Evolutionary conservation across 2,113 vertebrate species (phyloP).

Genomic region (Azemiops feae): DNA sequence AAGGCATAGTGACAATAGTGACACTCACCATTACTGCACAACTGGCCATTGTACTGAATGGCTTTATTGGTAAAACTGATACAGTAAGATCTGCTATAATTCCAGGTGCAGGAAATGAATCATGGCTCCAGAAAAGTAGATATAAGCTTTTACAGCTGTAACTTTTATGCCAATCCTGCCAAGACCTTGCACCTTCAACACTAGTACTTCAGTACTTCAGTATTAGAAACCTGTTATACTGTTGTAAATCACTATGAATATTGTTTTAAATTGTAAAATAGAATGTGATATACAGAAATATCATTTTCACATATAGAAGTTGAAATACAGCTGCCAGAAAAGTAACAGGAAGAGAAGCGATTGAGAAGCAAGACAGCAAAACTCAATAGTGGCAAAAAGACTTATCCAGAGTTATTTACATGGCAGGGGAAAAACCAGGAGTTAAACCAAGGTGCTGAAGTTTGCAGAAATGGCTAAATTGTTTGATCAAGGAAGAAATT

Average conservation of each 20-base stretch:
- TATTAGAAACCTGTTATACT: not conserved
- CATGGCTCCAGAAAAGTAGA: not conserved
- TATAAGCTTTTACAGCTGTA: not conserved
- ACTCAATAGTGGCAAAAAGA: not conserved
- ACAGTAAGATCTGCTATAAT: not conserved
- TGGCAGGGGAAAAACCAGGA: not conserved
- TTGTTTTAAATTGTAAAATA: not conserved
- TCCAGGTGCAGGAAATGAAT: not conserved
- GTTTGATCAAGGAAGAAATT: not conserved
- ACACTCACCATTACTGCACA: not conserved
- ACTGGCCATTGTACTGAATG: not conserved
- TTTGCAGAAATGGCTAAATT: not conserved
- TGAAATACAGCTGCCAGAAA: not conserved
- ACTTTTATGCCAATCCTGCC: not conserved
- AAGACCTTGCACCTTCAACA: not conserved
- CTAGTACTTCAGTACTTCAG: not conserved
- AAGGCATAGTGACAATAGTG: too few relatives aligned
- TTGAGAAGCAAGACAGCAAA: not conserved
- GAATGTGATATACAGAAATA: not conserved
- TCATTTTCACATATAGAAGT: not conserved
- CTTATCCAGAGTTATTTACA: not conserved
- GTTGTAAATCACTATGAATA: not conserved
- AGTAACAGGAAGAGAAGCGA: not conserved
- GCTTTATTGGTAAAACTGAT: not conserved
- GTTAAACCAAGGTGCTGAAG: not conserved